phyloP scores from a whole-genome alignment of 2,888 invertebrate genomes.

The Galeruca laticollis region DNA sequence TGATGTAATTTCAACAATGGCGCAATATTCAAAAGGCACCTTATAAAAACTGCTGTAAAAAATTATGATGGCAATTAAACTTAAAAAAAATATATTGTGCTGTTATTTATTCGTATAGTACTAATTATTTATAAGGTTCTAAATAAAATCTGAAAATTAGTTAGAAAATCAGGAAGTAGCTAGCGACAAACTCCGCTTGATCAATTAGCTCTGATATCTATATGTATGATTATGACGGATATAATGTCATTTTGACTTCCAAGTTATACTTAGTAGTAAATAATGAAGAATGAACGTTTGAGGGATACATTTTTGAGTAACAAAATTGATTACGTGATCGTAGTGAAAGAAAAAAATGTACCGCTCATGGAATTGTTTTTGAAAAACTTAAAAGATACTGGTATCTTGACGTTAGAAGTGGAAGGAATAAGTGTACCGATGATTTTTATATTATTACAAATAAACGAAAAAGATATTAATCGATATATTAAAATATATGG shows the following conservation, averaged over 20 bases:
- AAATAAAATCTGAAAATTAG: too few relatives aligned
- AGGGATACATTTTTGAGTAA: neutral
- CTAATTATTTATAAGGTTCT: too few relatives aligned
- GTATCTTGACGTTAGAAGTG: constrained; percentile 42
- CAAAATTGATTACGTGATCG: constrained; percentile 46
- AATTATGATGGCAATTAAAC: too few relatives aligned
- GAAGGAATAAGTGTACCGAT: constrained; percentile 33
- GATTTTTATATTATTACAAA: constrained; percentile 53
- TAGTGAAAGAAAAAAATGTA: constrained; percentile 38
- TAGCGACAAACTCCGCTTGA: too few relatives aligned
- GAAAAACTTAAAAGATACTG: constrained; percentile 41
- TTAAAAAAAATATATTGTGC: too few relatives aligned
- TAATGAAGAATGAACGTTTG: neutral
- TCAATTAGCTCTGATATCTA: neutral
- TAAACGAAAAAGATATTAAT: constrained; percentile 53
- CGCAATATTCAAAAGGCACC: too few relatives aligned
- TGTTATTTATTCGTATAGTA: too few relatives aligned
- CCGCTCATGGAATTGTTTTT: constrained; percentile 34
- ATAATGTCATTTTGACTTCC: neutral
- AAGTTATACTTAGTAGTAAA: neutral
- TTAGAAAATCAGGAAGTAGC: too few relatives aligned
- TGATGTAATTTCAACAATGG: too few relatives aligned
- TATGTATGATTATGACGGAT: neutral
- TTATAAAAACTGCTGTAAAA: too few relatives aligned
- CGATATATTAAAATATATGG: constrained; percentile 53